phyloP scores from a whole-genome alignment of 2,797 vertebrate species.

The Enteromius trimaculatus region DNA sequence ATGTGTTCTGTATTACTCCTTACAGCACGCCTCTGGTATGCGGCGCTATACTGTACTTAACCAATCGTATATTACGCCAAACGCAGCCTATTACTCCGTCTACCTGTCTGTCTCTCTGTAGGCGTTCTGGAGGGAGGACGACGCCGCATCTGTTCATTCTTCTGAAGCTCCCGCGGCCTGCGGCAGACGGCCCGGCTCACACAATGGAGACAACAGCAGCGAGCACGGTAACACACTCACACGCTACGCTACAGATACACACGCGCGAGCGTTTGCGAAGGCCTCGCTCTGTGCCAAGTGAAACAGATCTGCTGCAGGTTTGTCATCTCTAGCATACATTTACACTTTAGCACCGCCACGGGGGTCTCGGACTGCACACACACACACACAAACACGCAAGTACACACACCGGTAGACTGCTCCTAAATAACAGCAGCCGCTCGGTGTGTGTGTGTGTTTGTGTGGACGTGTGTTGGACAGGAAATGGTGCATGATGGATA shows the following conservation, averaged over 20 bases:
- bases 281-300: slow-evolving; percentile 62
- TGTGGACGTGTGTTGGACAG: slow-evolving; percentile 47
- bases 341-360: slow-evolving; percentile 61
- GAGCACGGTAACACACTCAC: slow-evolving; percentile 83
- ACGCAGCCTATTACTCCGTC: slow-evolving; percentile 27
- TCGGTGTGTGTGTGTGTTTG: slow-evolving; percentile 34
- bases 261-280: slow-evolving; percentile 35
- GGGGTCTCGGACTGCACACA: slow-evolving; percentile 47
- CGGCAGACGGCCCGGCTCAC: slow-evolving; percentile 84
- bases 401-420: slow-evolving; percentile 35
- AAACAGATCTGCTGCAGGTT: slow-evolving; percentile 66
- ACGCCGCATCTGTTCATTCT: slow-evolving; percentile 81
- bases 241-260: slow-evolving; percentile 29
- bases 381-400: slow-evolving; percentile 40
- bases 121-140: slow-evolving; percentile 91
- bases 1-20: slow-evolving; percentile 86
- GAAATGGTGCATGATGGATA: slow-evolving; percentile 61
- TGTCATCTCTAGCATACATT: slow-evolving; percentile 66
- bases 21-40: slow-evolving; percentile 78
- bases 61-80: slow-evolving; percentile 52
- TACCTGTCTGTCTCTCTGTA: slow-evolving; percentile 62
- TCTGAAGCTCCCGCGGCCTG: slow-evolving; percentile 83
- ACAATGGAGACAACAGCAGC: slow-evolving; percentile 90
- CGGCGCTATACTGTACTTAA: slow-evolving; percentile 55
- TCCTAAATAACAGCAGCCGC: slow-evolving; percentile 34